Evolutionary conservation across 2,113 vertebrate genomes (phyloP), one percentile per base, ranked within the genome.

Genomic region (Chamaea fasciata): DNA sequence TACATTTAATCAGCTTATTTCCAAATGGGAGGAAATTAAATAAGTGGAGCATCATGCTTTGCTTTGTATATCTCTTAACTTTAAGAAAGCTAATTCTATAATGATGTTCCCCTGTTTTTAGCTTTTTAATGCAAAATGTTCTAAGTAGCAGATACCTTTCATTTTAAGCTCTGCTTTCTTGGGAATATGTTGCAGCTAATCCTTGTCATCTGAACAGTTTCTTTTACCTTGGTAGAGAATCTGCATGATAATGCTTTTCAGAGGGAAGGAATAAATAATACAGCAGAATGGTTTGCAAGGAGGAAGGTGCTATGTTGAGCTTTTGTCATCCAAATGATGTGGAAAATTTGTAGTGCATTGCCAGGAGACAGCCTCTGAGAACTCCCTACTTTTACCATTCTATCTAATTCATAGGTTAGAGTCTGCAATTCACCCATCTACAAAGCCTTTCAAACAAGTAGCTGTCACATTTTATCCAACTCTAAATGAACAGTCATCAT

Each of bases 1-100:
- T 96, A 97, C 95, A 84, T 98, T 98, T 98, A 98, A 98, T 98
- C 97, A 97, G 98, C 98, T 98, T 98, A 98, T 98, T 98, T 95
- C 95, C 95, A 96, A 97, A 97, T 92, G 79, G 73, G 76, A 89
- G 88, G 90, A 92, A 95, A 83, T 85, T 10, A 88, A 82, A 33
- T 67, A 55, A 95, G 79, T 83, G 46, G 68, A 95, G 52, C 57
- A 63, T 93, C 64, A 24, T 67, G 71, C 52, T 94, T 91, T 93
- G 75, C 75, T 93, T 62, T 79, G 33, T 70, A 77, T 74, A 50
- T 60, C 67, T 56, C 49, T 37, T 77, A 91, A 77, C 57, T 85
- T 85, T 26, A 88, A 90, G 71, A 64, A 93, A 89, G 27, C 50
- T 82, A 81, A 63, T 87, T 86, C 46, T 90, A 6, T 75, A 84